Base-by-base conservation (phyloP, 2,113 vertebrate species). In the Panthera leo region DNA sequence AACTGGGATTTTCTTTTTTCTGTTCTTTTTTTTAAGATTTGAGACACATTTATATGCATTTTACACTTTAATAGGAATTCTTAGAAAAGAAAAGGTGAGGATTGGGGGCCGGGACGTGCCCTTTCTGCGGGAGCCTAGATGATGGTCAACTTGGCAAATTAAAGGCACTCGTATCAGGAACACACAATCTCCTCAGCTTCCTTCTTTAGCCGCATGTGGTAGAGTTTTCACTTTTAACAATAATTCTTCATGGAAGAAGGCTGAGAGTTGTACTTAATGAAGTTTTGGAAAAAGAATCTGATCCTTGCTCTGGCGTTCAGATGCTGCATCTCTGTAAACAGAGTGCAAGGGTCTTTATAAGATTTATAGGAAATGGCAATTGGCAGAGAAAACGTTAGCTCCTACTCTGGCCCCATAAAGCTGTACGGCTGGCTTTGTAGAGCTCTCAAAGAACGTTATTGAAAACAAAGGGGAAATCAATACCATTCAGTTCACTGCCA, bases 241-340 rank as follows among this genome's bases (percentile, higher is more conserved):
- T 73, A 65, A 88, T 75, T 87, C 85, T 94, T 93, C 97, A 27
- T 85, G 96, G 85, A 91, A 94, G 96, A 92, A 89, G 87, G 89
- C 79, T 55, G 63, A 86, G 89, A 39, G 12, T 31, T 73, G 42
- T 42, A 42, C 79, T 88, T 97, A 91, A 97, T 91, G 93, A 95
- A 95, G 63, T 95, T 94, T 97, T 2, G 1, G 89, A n/a, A 94
- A 85, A 96, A 95, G 63, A 98, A 98, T 78, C 70, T 0, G 10
- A 97, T 91, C 95, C 83, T 86, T 9, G 34, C 19, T 51, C 68
- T n/a, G 89, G 91, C 6, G 0, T 51, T 97, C 42, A 70, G 85
- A 89, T 75, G 85, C 45, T 61, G 34, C 82, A 63, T 97, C 78
- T 96, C 94, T 95, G 86, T 98, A 97, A 98, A 97, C 91, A 97